Evolutionary conservation across 2,888 invertebrate species (phyloP).

Genomic region (Diaperis boleti): DNA sequence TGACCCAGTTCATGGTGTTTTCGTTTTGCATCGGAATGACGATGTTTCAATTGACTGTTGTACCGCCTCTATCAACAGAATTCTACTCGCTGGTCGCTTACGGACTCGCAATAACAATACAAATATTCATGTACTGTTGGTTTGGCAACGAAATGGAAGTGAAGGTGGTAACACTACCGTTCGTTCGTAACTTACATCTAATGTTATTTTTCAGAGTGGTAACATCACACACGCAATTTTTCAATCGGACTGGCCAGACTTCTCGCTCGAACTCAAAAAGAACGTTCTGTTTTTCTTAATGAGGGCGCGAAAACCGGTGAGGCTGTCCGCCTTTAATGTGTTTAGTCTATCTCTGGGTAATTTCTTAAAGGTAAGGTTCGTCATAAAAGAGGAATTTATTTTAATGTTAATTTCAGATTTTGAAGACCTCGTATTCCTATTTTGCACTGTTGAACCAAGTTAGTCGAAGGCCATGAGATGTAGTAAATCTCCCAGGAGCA

Average conservation of each 20-base stretch:
- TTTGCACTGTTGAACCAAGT: slow-evolving; percentile 17
- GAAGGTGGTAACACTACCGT: slow-evolving; percentile 16
- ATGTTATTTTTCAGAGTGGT: slow-evolving; percentile 8
- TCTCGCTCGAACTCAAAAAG: slow-evolving; percentile 7
- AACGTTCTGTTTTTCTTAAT: slow-evolving; percentile 14
- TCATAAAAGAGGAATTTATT: neutral
- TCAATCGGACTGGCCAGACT: slow-evolving; percentile 13
- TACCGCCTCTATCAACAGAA: slow-evolving; percentile 10
- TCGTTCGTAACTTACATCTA: neutral
- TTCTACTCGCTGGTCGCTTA: slow-evolving; percentile 22
- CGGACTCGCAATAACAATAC: slow-evolving; percentile 13
- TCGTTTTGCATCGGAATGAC: slow-evolving; percentile 24
- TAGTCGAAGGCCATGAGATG: no score
- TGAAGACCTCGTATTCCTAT: slow-evolving; percentile 19
- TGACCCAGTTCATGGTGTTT: slow-evolving; percentile 16
- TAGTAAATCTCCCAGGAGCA: no score
- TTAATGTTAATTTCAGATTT: slow-evolving; percentile 4
- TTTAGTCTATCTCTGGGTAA: slow-evolving; percentile 15
- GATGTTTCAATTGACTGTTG: slow-evolving; percentile 33
- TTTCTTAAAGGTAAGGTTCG: slow-evolving; percentile 12
- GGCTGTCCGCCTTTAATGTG: slow-evolving; percentile 19
- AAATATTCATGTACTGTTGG: slow-evolving; percentile 42
- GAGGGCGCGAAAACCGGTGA: slow-evolving; percentile 12
- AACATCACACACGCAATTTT: slow-evolving; percentile 8
- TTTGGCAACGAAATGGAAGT: slow-evolving; percentile 39